Evolutionary conservation across 2,888 invertebrate genomes (phyloP).

Genomic region (Balanococcus diminutus): DNA sequence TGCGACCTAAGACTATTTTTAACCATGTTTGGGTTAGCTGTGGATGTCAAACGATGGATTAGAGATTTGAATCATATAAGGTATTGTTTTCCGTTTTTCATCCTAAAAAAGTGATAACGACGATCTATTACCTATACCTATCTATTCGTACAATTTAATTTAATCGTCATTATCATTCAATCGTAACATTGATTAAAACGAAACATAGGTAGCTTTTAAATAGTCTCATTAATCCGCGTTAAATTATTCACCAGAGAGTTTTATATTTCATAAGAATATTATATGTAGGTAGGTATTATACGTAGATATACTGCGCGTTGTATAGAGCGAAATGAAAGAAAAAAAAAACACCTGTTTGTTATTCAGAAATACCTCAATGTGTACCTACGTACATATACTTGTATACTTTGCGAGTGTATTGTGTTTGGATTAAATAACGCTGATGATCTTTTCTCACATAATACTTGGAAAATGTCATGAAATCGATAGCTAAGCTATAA

Average conservation of each 20-base stretch:
- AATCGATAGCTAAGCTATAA: background rate
- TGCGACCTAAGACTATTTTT: background rate
- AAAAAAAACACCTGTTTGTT: conserved; percentile 14
- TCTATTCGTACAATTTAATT: background rate
- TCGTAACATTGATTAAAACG: background rate
- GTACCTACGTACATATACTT: background rate
- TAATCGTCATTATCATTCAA: background rate
- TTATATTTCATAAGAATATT: background rate
- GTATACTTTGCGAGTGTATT: background rate
- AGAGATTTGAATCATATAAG: conserved; percentile 60
- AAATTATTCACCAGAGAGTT: background rate
- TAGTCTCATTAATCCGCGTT: background rate
- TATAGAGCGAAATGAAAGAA: background rate
- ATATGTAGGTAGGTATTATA: background rate
- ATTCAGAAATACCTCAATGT: background rate
- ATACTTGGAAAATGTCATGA: background rate
- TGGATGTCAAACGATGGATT: conserved; percentile 68
- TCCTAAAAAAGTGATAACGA: no score
- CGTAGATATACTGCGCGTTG: background rate
- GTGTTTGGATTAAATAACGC: background rate
- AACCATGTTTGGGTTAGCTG: conserved; percentile 68
- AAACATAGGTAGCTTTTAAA: background rate
- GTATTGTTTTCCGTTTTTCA: conserved; percentile 30
- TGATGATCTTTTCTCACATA: conserved; percentile 1
- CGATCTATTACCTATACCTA: background rate